Conservation (phyloP, 2,797 vertebrate species). For the Loriculus beryllinus region DNA sequence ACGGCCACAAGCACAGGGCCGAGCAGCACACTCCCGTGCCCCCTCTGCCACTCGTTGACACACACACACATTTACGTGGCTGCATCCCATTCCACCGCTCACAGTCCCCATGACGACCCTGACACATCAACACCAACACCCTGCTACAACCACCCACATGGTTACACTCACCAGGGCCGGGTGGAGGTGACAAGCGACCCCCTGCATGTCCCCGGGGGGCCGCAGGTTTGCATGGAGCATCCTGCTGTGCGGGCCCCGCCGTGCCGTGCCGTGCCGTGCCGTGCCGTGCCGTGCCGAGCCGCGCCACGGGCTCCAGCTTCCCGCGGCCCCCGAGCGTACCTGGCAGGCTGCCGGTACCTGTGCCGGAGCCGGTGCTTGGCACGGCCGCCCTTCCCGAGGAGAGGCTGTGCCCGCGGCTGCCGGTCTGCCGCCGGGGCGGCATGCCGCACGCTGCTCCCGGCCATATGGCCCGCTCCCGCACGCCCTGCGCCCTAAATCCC, state of each 20-base stretch:
- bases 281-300: accelerated
- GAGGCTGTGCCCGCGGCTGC: not conserved
- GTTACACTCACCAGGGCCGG: not conserved
- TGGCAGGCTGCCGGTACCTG: not conserved
- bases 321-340: not conserved
- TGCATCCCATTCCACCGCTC: accelerated
- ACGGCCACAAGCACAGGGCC: not conserved
- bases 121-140: accelerated
- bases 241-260: not conserved
- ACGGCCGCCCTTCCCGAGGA: not conserved
- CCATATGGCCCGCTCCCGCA: conserved; percentile 49
- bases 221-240: not conserved
- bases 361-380: conserved; percentile 37
- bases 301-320: accelerated
- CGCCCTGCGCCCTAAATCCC: not conserved
- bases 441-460: not conserved
- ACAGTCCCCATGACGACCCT: accelerated
- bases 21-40: accelerated
- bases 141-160: accelerated
- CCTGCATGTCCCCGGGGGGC: accelerated
- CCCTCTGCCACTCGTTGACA: not conserved
- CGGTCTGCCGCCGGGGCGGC: not conserved
- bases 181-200: not conserved
- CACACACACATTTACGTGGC: not conserved
- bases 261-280: accelerated